Conservation (phyloP, 2,888 invertebrate genomes). For the Gibbula magus region DNA sequence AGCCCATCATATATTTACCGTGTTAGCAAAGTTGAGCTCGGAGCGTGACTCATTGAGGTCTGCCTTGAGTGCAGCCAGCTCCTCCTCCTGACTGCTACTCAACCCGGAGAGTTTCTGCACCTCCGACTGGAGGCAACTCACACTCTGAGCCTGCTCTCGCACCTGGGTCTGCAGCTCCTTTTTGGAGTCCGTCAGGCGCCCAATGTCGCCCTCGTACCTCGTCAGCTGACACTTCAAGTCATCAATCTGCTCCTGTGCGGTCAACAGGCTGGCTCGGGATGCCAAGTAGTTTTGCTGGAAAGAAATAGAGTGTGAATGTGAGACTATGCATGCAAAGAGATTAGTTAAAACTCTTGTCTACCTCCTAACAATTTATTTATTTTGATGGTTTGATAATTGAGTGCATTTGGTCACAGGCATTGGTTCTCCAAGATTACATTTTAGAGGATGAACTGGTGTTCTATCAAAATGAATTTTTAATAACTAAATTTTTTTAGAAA, state of each 20-base stretch:
- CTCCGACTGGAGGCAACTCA: background rate
- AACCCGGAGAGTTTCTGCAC: constrained; percentile 3
- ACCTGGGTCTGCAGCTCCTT: background rate
- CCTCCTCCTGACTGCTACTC: constrained; percentile 12
- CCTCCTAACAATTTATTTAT: no score
- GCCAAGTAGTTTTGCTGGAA: constrained; percentile 46
- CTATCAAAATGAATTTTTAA: no score
- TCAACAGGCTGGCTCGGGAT: constrained; percentile 24
- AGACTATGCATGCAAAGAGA: no score
- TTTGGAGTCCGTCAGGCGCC: background rate
- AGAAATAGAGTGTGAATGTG: background rate
- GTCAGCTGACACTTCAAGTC: constrained; percentile 35
- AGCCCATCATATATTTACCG: constrained; percentile 37
- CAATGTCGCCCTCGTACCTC: background rate
- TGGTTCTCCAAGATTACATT: no score
- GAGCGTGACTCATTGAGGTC: constrained; percentile 41
- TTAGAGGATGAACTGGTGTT: no score
- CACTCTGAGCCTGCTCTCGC: background rate
- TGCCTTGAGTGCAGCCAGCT: constrained; percentile 32
- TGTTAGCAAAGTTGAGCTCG: constrained; percentile 38
- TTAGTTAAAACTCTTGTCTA: no score
- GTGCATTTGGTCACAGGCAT: no score
- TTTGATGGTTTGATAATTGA: no score
- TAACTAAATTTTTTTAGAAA: no score
- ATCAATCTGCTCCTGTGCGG: constrained; percentile 42